Evolutionary conservation across 2,888 invertebrate genomes (phyloP).

Genomic region (Pachycephus smyrnensis): DNA sequence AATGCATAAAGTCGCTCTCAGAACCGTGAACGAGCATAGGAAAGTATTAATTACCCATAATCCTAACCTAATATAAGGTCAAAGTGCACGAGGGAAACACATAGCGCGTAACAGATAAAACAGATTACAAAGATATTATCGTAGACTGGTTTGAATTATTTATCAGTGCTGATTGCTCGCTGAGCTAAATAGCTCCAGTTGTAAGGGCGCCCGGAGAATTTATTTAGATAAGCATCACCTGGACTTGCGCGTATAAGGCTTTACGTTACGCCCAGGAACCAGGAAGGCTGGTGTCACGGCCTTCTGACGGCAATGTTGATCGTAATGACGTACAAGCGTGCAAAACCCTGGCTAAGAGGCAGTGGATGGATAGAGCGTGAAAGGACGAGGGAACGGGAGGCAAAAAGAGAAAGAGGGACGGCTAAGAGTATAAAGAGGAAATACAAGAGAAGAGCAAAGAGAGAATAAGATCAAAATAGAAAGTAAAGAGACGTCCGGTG

Average conservation of each 20-base stretch:
- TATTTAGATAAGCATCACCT: neutral
- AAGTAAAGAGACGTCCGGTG: neutral
- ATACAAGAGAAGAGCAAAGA: neutral
- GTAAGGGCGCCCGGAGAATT: neutral
- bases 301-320: slow-evolving; percentile 5
- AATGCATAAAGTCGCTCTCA: neutral
- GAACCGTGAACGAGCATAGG: neutral
- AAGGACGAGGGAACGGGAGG: neutral
- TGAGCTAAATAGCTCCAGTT: too few species aligned
- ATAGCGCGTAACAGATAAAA: too few species aligned
- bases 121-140: too few species aligned
- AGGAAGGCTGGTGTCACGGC: neutral
- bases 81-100: too few species aligned
- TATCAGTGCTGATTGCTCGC: too few species aligned
- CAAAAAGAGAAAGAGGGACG: neutral
- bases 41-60: too few species aligned
- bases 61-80: too few species aligned
- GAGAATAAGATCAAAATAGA: neutral
- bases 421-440: neutral
- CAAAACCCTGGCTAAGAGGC: neutral
- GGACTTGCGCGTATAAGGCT: neutral
- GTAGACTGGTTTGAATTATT: too few species aligned
- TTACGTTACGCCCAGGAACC: slow-evolving; percentile 2
- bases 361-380: neutral
- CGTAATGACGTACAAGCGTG: neutral